Base-by-base conservation (phyloP, 2,888 invertebrate species). In the Orchestes rusci region DNA sequence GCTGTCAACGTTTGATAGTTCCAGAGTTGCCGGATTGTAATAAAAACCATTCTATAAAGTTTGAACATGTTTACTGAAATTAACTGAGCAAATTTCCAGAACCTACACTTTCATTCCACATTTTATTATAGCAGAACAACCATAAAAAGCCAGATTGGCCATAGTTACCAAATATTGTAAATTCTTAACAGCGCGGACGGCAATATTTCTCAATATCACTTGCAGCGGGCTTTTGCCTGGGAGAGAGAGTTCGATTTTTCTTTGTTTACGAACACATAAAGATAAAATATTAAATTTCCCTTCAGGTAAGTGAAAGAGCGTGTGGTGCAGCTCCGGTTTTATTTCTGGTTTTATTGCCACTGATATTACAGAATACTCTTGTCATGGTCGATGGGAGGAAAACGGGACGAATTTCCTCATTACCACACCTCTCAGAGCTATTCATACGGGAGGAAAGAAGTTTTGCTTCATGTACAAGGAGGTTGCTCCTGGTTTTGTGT, bases 311-410 rank as follows among this genome's bases (percentile, higher is more conserved):
- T 43, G 43, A 13, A 32, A 31, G 32, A n/a, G n/a, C n/a, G n/a
- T n/a, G n/a, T n/a, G n/a, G n/a, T n/a, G n/a, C n/a, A n/a, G n/a
- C n/a, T n/a, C n/a, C n/a, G n/a, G n/a, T n/a, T n/a, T n/a, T n/a
- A n/a, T n/a, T n/a, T n/a, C 34, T 23, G 30, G 18, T 29, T 39
- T 39, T 39, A 30, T 39, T 29, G 29, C 17, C 30, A 20, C n/a
- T 23, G 5, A 23, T 23, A 23, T 68, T 67, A 13, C 71, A 89
- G 90, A 86, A 47, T 91, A 90, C 72, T 85, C 86, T 29, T 91
- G 91, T 67, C 90, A 90, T 67, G 91, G 90, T 38, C 80, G 84
- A 33, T 91, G 91, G 91, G 80, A 84, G 60, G 90, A 91, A 67
- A 84, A 84, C 64, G 86, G 84, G 53, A 86, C 86, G 41, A 84